phyloP scores from a whole-genome alignment of 2,797 vertebrate genomes.

The Gallirallus australis region DNA sequence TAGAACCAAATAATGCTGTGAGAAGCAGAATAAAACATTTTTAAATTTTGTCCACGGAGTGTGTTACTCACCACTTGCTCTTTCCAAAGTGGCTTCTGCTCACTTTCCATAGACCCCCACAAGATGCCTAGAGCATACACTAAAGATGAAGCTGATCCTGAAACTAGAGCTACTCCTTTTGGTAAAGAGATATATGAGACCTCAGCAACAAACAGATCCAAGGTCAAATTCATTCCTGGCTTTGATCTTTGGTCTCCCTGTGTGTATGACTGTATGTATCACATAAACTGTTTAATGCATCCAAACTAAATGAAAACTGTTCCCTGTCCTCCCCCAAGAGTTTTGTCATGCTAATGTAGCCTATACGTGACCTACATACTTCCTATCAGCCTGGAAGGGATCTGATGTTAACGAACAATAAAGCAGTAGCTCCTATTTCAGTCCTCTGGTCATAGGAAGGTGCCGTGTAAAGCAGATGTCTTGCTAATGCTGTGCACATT shows the following conservation, averaged over 20 bases:
- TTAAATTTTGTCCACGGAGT: neutral
- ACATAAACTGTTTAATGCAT: neutral
- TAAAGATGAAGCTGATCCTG: slow-evolving; percentile 41
- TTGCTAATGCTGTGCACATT: neutral
- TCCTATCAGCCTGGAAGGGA: neutral
- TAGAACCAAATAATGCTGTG: neutral
- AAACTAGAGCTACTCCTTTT: slow-evolving; percentile 34
- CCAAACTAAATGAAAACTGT: neutral
- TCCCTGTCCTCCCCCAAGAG: neutral
- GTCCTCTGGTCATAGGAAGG: neutral
- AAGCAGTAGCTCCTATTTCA: slow-evolving; percentile 29
- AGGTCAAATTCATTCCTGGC: slow-evolving; percentile 28
- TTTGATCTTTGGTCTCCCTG: neutral
- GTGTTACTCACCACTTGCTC: neutral
- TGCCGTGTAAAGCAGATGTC: neutral
- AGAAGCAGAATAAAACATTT: neutral
- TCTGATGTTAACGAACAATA: slow-evolving; percentile 36
- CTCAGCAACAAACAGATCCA: neutral
- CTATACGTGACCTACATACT: neutral
- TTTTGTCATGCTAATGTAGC: slow-evolving; percentile 35
- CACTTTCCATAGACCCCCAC: neutral
- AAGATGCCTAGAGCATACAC: neutral
- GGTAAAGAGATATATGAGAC: neutral
- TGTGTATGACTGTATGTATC: neutral
- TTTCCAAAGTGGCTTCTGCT: neutral